Conservation (phyloP, 2,113 vertebrate species). For the Oostethus manadensis region DNA sequence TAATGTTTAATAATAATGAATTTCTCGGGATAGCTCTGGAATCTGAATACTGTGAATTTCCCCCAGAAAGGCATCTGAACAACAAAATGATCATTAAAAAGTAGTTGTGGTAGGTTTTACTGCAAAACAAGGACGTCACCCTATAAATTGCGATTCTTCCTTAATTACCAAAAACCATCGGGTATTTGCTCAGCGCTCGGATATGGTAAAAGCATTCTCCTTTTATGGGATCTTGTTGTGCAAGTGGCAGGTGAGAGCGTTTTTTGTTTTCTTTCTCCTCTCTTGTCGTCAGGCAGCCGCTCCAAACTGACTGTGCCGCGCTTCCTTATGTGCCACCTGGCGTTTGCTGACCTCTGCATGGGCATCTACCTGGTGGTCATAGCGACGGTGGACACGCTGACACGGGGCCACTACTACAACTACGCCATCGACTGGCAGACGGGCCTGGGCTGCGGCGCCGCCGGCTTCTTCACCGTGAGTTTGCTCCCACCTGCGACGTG, state of each 20-base stretch:
- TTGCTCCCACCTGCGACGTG: neutral
- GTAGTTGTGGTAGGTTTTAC: too few species aligned
- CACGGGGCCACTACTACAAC: conserved; percentile 86
- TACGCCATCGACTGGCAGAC: conserved; percentile 93
- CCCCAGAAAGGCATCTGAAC: too few species aligned
- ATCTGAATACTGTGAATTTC: too few species aligned
- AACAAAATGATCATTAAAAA: too few species aligned
- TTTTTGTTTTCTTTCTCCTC: neutral
- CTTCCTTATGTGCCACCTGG: conserved; percentile 96
- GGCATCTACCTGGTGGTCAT: conserved; percentile 90
- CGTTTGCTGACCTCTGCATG: conserved; percentile 94
- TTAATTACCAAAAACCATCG: too few species aligned
- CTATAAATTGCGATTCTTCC: too few species aligned
- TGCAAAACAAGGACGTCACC: too few species aligned
- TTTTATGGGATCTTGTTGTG: neutral
- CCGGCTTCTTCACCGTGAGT: conserved; percentile 85
- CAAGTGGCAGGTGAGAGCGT: neutral
- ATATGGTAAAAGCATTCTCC: neutral
- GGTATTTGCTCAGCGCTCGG: too few species aligned
- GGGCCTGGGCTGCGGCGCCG: conserved; percentile 80
- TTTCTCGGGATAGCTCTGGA: too few species aligned
- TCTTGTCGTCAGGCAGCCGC: conserved; percentile 67
- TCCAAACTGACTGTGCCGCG: conserved; percentile 91
- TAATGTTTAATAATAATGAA: too few species aligned
- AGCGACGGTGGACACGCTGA: conserved; percentile 83